Evolutionary conservation across 1,140 invertebrate species (phyloP).

Genomic region (Araneus ventricosus): DNA sequence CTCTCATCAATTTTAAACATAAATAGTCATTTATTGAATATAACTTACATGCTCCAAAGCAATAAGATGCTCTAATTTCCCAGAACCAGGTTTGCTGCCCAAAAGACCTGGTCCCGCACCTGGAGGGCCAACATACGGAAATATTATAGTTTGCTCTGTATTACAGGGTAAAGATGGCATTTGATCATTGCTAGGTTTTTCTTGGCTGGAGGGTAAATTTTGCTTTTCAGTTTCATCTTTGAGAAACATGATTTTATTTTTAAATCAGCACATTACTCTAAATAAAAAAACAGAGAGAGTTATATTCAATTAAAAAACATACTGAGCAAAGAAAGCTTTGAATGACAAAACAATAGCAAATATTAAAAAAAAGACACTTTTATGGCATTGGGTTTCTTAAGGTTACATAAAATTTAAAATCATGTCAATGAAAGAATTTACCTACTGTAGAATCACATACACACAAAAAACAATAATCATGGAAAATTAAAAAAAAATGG

Average conservation of each 20-base stretch:
- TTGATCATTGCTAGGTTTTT: not conserved
- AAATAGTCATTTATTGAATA: not conserved
- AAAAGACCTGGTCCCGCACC: constrained; percentile 61
- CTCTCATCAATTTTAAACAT: not conserved
- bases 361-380: too few relatives aligned
- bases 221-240: constrained; percentile 5
- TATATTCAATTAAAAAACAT: not conserved
- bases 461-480: too few relatives aligned
- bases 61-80: constrained; percentile 53
- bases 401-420: too few relatives aligned
- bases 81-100: constrained; percentile 56
- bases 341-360: too few relatives aligned
- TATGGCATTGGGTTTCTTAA: too few relatives aligned
- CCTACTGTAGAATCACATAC: too few relatives aligned
- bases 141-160: constrained; percentile 28
- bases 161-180: not conserved
- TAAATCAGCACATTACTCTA: not conserved
- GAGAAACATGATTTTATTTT: constrained; percentile 26
- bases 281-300: not conserved
- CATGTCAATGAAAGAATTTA: too few relatives aligned
- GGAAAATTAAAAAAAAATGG: too few relatives aligned
- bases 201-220: not conserved
- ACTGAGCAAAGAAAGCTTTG: too few relatives aligned
- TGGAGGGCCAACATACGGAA: constrained; percentile 60
- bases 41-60: constrained; percentile 66